Percentiles rank a stretch among this genome's conserved stretches.
Evolutionary conservation across 2,888 invertebrate genomes (phyloP).

Genomic region (Kuschelorhynchus macadamiae): DNA sequence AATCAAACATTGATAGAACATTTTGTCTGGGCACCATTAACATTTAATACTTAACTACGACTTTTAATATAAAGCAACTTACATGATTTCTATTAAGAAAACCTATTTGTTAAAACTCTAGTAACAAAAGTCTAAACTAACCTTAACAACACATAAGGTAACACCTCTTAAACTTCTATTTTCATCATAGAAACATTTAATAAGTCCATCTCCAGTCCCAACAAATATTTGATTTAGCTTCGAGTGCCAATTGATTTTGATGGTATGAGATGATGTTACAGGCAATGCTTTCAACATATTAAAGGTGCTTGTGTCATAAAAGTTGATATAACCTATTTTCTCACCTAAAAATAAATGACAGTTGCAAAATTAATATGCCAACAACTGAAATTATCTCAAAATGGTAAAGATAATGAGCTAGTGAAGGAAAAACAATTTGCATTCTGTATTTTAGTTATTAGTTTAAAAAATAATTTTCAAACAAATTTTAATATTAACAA

Average conservation of each 20-base stretch:
- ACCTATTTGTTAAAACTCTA: no score
- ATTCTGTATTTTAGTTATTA: no score
- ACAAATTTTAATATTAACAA: no score
- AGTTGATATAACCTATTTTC: conserved; percentile 78
- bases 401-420: no score
- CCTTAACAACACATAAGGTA: conserved; percentile 88
- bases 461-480: no score
- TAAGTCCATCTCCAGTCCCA: conserved; percentile 90
- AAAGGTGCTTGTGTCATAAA: conserved; percentile 85
- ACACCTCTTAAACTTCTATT: conserved; percentile 91
- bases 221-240: conserved; percentile 97
- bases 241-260: conserved; percentile 95
- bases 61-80: no score
- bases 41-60: no score
- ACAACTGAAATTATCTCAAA: not conserved
- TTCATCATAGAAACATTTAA: conserved; percentile 93
- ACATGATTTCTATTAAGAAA: no score
- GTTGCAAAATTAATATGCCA: not conserved
- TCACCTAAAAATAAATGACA: conserved; percentile 57
- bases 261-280: conserved; percentile 85
- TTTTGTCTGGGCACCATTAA: no score
- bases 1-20: no score
- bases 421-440: no score
- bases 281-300: conserved; percentile 81
- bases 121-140: no score